A percentile compares a stretch with the other conserved stretches of the same genome.
These are phyloP conservation scores for Drosophila sordidula DNA, from an alignment of 2,888 invertebrate genomes.

Conservation along the genomic window DNA sequence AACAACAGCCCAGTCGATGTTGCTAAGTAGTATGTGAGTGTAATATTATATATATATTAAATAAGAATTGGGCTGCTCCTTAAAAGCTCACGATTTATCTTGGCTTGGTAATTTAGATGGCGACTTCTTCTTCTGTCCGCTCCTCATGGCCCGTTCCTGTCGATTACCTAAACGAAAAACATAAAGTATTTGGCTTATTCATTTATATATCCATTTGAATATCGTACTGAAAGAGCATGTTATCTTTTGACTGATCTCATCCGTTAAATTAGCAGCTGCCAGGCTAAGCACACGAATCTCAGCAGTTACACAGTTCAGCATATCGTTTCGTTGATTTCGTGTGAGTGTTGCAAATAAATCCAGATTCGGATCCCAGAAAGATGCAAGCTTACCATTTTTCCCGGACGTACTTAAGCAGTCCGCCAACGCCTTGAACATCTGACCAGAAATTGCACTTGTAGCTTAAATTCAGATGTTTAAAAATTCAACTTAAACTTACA, in stretches of 20 bases:
- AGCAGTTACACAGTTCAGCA: constrained; percentile 32
- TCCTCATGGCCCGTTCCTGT: background rate
- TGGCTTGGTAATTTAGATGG: background rate
- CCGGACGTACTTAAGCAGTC: constrained; percentile 25
- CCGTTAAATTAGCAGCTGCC: background rate
- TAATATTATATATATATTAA: background rate
- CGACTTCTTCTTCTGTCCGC: background rate
- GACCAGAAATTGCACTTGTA: background rate
- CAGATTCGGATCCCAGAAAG: constrained; percentile 71
- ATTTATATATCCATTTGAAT: background rate
- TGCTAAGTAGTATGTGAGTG: too few relatives aligned
- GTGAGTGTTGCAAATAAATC: constrained; percentile 58
- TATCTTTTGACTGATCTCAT: background rate
- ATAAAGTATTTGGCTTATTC: background rate
- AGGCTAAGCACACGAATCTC: background rate
- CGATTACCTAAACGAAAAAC: background rate
- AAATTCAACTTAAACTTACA: constrained; percentile 44
- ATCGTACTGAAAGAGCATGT: constrained; percentile 7
- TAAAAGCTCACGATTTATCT: background rate
- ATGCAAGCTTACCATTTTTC: constrained; percentile 48
- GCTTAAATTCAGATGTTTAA: background rate
- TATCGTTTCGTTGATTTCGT: constrained; percentile 32
- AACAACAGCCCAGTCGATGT: too few relatives aligned
- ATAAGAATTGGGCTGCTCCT: background rate
- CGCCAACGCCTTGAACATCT: constrained; percentile 67